A percentile compares a stretch with the other conserved stretches of the same genome.
These are phyloP conservation scores for Microchirus variegatus DNA, from an alignment of 2,797 vertebrate genomes.

Conservation along the genomic window DNA sequence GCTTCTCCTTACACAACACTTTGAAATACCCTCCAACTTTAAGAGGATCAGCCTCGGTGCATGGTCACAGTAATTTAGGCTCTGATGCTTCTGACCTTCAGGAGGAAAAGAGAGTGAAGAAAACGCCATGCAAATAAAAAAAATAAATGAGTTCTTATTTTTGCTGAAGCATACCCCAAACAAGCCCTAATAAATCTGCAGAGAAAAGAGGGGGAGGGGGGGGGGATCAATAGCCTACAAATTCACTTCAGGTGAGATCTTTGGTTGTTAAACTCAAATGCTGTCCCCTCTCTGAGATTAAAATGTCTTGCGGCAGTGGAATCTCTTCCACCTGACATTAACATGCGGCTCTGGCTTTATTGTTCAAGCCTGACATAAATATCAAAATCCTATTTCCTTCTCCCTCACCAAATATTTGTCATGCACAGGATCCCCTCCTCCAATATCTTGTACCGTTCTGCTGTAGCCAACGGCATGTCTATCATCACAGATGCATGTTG, in stretches of 20 bases:
- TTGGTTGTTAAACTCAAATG: slow-evolving; percentile 17
- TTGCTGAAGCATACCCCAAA: slow-evolving; percentile 9
- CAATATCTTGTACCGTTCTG: slow-evolving; percentile 19
- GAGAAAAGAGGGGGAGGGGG: background rate
- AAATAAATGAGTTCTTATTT: slow-evolving; percentile 21
- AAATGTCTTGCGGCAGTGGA: slow-evolving; percentile 21
- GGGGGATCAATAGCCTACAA: slow-evolving; percentile 11
- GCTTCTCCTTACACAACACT: slow-evolving; percentile 39
- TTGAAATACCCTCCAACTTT: slow-evolving; percentile 50
- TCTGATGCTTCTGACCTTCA: slow-evolving; percentile 57
- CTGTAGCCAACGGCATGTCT: slow-evolving; percentile 2
- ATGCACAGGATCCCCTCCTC: slow-evolving; percentile 23
- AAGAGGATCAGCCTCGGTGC: slow-evolving; percentile 43
- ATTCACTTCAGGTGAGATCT: slow-evolving; percentile 12
- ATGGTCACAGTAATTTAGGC: slow-evolving; percentile 35
- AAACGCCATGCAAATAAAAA: slow-evolving; percentile 17
- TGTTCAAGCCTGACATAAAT: slow-evolving; percentile 36
- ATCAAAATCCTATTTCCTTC: slow-evolving; percentile 50
- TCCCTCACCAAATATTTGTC: slow-evolving; percentile 25
- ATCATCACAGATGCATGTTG: slow-evolving; percentile 19
- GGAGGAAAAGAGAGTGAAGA: slow-evolving; percentile 9
- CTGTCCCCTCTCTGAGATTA: slow-evolving; percentile 9
- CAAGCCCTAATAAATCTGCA: slow-evolving; percentile 5
- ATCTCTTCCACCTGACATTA: slow-evolving; percentile 35
- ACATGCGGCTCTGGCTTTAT: slow-evolving; percentile 40